Evolutionary conservation across 2,797 vertebrate genomes (phyloP), one percentile per base, ranked within the genome.

Genomic region (Tragopan temminckii): DNA sequence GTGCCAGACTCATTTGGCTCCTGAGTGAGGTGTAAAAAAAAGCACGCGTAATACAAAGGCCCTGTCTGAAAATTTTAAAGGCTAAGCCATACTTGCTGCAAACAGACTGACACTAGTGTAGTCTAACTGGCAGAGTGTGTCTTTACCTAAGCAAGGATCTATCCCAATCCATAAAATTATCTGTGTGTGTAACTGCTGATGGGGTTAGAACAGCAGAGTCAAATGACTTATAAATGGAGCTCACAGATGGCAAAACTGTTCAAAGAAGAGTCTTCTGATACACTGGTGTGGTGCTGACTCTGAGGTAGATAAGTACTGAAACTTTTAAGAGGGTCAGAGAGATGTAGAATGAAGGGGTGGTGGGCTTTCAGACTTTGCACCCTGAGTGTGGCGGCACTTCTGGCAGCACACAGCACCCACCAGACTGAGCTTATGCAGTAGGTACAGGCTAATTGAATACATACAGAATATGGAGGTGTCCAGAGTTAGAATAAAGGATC

Each of bases 141-240:
- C 58, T 85, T 48, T 71, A 59, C 43, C n/a, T 36, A 45, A 77
- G 67, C 79, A 85, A 85, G 76, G 74, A 85, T 66, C 84, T 57
- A 76, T 63, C 63, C 79, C 89, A 90, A 76, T 66, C 72, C 80
- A 83, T 90, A 92, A 95, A 92, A 92, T 63, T 92, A 80, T 92
- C 93, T 46, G 9, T 85, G 81, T 84, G 84, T 69, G 13, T 80
- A 92, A 93, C 55, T 84, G 81, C 77, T 89, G 80, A 89, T 80
- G 74, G 62, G 35, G 87, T 92, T 70, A 75, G 66, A 95, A 71
- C 89, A 95, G 86, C 72, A 66, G 92, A 95, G 63, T 89, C 69
- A 95, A 96, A 95, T 76, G 25, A 79, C 85, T 85, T 93, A 67
- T 69, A 93, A 95, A 93, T 68, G 68, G 38, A 69, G 75, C 90